Evolutionary conservation across 2,797 vertebrate species (phyloP).

Genomic region (Typhlichthys eigenmanni): DNA sequence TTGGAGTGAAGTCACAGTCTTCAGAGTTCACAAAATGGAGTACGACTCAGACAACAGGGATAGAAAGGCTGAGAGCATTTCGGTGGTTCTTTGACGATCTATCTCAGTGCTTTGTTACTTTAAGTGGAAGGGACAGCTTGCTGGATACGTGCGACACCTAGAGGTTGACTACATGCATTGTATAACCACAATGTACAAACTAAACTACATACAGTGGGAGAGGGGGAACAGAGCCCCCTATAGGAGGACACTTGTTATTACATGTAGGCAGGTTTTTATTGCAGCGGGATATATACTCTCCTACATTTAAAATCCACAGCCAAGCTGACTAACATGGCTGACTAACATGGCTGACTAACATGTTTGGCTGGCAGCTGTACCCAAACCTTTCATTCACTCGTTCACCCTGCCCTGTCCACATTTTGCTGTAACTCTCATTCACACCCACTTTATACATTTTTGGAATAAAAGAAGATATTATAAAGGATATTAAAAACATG

Average conservation of each 20-base stretch:
- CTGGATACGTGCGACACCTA: slow-evolving; percentile 62
- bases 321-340: too few relatives aligned
- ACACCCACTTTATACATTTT: neutral
- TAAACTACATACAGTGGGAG: neutral
- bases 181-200: slow-evolving; percentile 17
- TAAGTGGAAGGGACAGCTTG: slow-evolving; percentile 13
- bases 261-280: slow-evolving; percentile 15
- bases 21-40: too few relatives aligned
- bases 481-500: neutral
- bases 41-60: too few relatives aligned
- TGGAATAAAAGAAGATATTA: neutral
- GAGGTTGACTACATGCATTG: slow-evolving; percentile 51
- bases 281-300: neutral
- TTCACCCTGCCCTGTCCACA: too few relatives aligned
- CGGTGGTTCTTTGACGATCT: too few relatives aligned
- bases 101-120: neutral
- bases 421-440: too few relatives aligned
- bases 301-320: neutral
- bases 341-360: too few relatives aligned
- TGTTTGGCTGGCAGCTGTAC: too few relatives aligned
- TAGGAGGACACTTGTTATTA: slow-evolving; percentile 35
- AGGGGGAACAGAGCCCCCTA: slow-evolving; percentile 53
- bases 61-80: too few relatives aligned
- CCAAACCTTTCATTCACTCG: too few relatives aligned
- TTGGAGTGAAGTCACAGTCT: too few relatives aligned